A percentile compares a stretch with the other conserved stretches of the same genome.
These are phyloP conservation scores for Xenopus laevis DNA, from an alignment of 2,113 vertebrate species.

Conservation along the genomic window DNA sequence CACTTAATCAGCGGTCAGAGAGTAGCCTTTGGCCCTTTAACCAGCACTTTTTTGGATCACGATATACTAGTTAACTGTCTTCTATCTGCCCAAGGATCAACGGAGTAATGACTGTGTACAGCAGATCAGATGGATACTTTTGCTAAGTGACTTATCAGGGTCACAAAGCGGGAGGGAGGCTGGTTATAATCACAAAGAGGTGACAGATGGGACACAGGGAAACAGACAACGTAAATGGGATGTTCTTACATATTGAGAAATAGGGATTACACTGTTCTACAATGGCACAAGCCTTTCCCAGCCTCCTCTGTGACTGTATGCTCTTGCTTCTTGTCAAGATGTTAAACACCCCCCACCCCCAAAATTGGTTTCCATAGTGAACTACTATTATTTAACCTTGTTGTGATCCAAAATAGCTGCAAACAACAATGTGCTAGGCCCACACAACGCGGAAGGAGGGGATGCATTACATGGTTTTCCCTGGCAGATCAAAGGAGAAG, in stretches of 20 bases:
- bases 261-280: conserved; percentile 28
- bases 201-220: conserved; percentile 22
- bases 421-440: conserved; percentile 32
- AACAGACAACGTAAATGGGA: conserved; percentile 9
- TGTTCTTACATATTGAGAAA: conserved; percentile 34
- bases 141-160: background rate
- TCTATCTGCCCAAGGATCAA: too few relatives aligned
- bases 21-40: too few relatives aligned
- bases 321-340: background rate
- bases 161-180: background rate
- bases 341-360: background rate
- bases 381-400: conserved; percentile 12
- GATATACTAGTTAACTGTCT: too few relatives aligned
- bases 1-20: background rate
- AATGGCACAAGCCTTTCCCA: conserved; percentile 8
- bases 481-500: background rate
- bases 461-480: background rate
- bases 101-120: background rate
- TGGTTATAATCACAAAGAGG: conserved; percentile 21
- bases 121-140: background rate
- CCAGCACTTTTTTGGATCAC: too few relatives aligned
- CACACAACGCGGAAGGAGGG: background rate
- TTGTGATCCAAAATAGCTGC: conserved; percentile 21
- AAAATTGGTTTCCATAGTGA: conserved; percentile 21
- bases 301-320: background rate